Evolutionary conservation across 2,113 vertebrate species (phyloP).

Genomic region (Gobio gobio): DNA sequence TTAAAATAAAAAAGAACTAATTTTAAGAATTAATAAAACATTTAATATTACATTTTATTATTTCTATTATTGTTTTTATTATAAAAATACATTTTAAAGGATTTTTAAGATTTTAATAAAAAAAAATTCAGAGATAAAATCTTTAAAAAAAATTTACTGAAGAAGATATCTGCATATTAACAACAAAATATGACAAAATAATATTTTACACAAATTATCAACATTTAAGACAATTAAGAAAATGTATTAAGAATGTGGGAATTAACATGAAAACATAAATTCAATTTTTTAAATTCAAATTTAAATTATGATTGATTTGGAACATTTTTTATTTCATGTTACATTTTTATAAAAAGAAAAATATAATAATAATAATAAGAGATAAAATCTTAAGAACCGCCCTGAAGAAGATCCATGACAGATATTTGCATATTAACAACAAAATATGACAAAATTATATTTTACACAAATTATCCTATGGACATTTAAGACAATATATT

Average conservation of each 20-base stretch:
- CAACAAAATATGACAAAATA: neutral
- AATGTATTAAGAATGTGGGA: neutral
- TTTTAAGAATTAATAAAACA: neutral
- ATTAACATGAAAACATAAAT: neutral
- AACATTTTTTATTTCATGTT: neutral
- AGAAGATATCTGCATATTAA: neutral
- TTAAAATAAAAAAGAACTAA: neutral
- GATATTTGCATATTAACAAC: neutral
- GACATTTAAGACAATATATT: neutral
- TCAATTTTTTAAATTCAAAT: neutral
- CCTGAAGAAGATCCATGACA: no score
- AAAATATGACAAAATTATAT: neutral
- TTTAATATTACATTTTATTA: neutral
- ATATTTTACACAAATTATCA: neutral
- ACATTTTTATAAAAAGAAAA: no score
- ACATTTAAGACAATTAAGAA: neutral
- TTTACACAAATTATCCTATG: neutral
- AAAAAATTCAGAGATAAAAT: neutral
- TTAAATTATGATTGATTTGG: no score
- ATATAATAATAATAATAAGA: no score
- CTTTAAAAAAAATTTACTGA: neutral
- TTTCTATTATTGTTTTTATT: neutral
- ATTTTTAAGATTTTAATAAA: no score
- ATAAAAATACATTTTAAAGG: neutral
- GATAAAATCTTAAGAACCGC: no score